Conservation (phyloP, 2,888 invertebrate species). For the Alentia gelatinosa region DNA sequence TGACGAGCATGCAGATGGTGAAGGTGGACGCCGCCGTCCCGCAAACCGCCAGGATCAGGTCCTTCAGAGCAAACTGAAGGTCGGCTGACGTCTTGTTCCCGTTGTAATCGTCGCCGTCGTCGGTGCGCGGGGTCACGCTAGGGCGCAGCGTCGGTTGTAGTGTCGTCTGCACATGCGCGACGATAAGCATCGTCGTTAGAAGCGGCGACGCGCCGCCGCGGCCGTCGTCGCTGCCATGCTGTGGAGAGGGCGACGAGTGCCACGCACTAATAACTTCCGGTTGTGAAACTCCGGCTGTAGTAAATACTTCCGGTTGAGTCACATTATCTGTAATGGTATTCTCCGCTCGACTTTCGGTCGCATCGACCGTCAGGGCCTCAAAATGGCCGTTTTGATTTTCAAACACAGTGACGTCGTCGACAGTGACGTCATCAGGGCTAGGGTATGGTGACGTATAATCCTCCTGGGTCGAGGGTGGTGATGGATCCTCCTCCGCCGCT, state of each 20-base stretch:
- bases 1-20: conserved; percentile 71
- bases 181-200: conserved; percentile 36
- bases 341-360: too few species aligned
- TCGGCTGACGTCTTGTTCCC: background rate
- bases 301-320: background rate
- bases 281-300: background rate
- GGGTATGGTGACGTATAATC: background rate
- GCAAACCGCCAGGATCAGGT: conserved; percentile 67
- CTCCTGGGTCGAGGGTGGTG: background rate
- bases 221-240: background rate
- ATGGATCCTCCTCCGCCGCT: background rate
- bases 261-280: background rate
- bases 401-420: background rate
- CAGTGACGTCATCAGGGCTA: background rate
- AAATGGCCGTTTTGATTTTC: background rate
- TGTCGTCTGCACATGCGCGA: background rate
- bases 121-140: background rate
- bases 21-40: conserved; percentile 70
- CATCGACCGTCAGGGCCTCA: background rate
- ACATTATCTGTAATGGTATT: background rate
- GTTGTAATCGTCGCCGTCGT: background rate
- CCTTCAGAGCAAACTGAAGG: conserved; percentile 56
- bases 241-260: background rate
- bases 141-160: background rate
- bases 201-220: background rate